Evolutionary conservation across 2,797 vertebrate genomes (phyloP).

Genomic region (Antrozous pallidus): DNA sequence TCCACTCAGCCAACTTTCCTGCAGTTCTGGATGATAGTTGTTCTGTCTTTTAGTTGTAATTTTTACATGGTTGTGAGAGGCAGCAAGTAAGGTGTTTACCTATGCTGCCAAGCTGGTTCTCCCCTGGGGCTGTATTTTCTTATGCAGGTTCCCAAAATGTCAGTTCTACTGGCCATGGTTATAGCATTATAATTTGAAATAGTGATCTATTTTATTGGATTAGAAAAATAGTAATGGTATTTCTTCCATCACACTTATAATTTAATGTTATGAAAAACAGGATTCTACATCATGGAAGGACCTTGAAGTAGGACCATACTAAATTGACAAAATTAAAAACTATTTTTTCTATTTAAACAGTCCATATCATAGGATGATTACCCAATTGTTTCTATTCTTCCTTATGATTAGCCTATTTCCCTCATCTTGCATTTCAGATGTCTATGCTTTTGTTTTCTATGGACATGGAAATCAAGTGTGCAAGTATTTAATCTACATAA

Average conservation of each 20-base stretch:
- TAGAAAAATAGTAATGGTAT: not conserved
- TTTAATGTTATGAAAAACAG: not conserved
- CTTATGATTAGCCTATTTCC: not conserved
- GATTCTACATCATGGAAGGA: not conserved
- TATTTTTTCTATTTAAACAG: not conserved
- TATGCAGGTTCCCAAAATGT: not conserved
- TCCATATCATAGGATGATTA: not conserved
- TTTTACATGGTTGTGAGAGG: too few relatives aligned
- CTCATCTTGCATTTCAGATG: constrained; percentile 3
- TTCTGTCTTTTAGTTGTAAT: too few relatives aligned
- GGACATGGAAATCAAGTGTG: not conserved
- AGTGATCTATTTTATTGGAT: not conserved
- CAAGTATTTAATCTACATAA: not conserved
- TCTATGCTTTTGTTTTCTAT: not conserved
- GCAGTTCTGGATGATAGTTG: too few relatives aligned
- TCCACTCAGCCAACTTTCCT: too few relatives aligned
- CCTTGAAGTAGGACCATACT: not conserved
- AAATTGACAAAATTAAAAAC: constrained; percentile 15
- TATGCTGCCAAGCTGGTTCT: too few relatives aligned
- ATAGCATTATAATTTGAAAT: not conserved
- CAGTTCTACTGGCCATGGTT: not conserved
- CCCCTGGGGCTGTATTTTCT: not conserved
- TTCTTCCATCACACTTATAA: not conserved
- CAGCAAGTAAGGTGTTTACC: too few relatives aligned
- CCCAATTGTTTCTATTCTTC: not conserved